Conservation (phyloP, 2,113 vertebrate genomes). For the Elaphurus davidianus region DNA sequence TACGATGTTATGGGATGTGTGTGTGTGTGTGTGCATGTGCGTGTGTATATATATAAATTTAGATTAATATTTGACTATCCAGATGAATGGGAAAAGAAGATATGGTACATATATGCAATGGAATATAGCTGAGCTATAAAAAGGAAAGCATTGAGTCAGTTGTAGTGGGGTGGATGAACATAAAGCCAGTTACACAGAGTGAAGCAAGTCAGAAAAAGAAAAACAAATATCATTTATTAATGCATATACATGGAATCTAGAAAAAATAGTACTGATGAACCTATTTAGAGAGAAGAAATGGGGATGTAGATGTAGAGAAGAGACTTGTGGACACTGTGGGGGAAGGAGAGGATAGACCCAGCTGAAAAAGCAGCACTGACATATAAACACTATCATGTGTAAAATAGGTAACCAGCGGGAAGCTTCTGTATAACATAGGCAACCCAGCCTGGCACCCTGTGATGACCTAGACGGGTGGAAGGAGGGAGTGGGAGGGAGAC, state of each 20-base stretch:
- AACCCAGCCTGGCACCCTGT: background rate
- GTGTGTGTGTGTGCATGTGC: too few species aligned
- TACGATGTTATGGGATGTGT: background rate
- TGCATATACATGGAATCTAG: background rate
- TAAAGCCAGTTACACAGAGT: background rate
- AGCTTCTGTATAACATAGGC: background rate
- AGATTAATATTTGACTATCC: background rate
- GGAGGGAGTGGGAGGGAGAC: background rate
- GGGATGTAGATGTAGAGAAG: background rate
- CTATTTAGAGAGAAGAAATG: background rate
- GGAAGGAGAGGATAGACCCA: background rate
- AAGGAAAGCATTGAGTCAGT: background rate
- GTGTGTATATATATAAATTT: background rate
- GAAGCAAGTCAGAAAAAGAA: background rate
- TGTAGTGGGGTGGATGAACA: background rate
- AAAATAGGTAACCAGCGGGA: background rate
- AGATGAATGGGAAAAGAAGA: background rate
- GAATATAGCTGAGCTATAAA: background rate
- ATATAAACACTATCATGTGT: background rate
- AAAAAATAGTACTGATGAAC: background rate
- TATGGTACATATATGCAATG: background rate
- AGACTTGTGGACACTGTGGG: background rate
- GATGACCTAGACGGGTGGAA: fast-evolving
- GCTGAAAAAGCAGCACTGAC: background rate
- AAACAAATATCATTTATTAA: background rate